Percentiles rank a stretch among this genome's conserved stretches.
Conservation (phyloP, 2,797 vertebrate genomes). For the Rousettus madagascariensis region DNA sequence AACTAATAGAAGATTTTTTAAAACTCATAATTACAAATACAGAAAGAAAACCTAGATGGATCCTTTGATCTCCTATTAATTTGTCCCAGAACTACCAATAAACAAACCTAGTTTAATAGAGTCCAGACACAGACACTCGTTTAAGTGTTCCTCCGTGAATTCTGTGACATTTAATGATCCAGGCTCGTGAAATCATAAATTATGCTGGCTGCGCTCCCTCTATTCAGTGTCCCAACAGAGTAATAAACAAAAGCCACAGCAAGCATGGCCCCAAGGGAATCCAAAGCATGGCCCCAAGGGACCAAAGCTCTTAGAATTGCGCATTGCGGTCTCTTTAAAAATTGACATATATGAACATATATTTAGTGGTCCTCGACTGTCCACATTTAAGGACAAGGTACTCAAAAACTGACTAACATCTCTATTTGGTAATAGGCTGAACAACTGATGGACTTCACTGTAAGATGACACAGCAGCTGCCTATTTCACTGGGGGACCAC, state of each 20-base stretch:
- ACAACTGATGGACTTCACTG: background rate
- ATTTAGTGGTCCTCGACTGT: background rate
- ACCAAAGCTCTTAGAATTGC: background rate
- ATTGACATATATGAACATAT: background rate
- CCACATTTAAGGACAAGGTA: background rate
- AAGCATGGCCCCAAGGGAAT: background rate
- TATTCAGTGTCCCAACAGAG: background rate
- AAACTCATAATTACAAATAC: background rate
- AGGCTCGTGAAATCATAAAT: background rate
- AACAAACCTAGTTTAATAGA: background rate
- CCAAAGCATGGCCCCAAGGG: background rate
- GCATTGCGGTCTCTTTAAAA: background rate
- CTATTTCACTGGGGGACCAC: background rate
- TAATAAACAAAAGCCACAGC: background rate
- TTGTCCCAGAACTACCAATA: background rate
- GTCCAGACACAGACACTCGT: background rate
- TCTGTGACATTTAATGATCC: background rate
- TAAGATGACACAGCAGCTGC: background rate
- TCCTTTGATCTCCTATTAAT: background rate
- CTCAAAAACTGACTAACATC: background rate
- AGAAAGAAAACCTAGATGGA: background rate
- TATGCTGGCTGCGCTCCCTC: background rate
- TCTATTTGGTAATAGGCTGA: background rate
- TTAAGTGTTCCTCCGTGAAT: background rate
- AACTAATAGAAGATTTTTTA: background rate